Base-by-base conservation (phyloP, 2,888 invertebrate genomes). In the Campopleginae sp. region DNA sequence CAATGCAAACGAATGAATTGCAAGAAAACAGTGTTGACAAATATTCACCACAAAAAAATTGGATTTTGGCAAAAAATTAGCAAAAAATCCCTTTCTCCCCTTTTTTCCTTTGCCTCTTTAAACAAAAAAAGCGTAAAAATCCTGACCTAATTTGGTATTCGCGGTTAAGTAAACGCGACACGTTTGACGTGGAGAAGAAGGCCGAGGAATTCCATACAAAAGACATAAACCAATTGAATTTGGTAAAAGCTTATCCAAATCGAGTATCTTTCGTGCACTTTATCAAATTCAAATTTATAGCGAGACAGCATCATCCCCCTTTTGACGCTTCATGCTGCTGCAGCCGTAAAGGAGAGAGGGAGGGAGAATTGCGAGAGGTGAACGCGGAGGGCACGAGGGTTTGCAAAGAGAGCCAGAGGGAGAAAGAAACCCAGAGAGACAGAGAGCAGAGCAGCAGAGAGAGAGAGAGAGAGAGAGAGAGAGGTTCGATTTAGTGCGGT, bases 401-500 rank as follows among this genome's bases (percentile, higher is more conserved):
- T 71, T 61, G 19, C n/a, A 74, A 58, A 61, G 71, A 68, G 44
- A 65, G 58, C 38, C 54, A 65, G 85, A 58, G 68, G 65, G 48
- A 80, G 77, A 68, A 68, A 17, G 80, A 77, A 58, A 74, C 44
- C 27, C 66, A 65, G 85, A 48, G 68, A 63, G 51, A 33, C 33
- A 82, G 75, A 71, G 85, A 84, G 12, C 8, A 42, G 42, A 42
- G 38, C 38, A 6, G 4, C 80, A 85, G 51, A 66, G 77, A 44
- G 65, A 70, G 74, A 72, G 23, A 38, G 80, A 31, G 51, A 51
- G 76, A 61, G 78, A 81, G 81, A 66, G 86, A 71, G 87, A 88
- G 90, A 89, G 89, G 92, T 93, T 93, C 93, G 92, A 93, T 93
- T 92, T 91, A 91, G 91, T 90, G 91, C 91, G 91, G 90, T 90